Evolutionary conservation across 2,797 vertebrate genomes (phyloP).

Genomic region (Glossophaga mutica): DNA sequence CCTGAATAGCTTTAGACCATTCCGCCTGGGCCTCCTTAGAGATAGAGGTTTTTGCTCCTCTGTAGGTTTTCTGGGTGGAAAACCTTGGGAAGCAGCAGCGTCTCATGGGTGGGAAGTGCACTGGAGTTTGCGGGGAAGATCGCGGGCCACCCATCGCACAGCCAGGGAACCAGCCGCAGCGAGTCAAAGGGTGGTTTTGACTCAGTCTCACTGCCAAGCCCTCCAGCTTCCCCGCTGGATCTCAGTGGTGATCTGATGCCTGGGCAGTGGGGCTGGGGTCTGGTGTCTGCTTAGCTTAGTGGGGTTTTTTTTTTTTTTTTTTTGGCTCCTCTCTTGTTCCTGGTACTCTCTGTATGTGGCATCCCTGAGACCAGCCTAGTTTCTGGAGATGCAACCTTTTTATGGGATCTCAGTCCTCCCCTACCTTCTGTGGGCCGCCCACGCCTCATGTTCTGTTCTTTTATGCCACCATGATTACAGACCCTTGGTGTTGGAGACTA

Average conservation of each 20-base stretch:
- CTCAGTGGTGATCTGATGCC: neutral
- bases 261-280: neutral
- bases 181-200: neutral
- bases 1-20: neutral
- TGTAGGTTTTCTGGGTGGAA: neutral
- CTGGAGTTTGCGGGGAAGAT: neutral
- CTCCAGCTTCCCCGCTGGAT: neutral
- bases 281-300: neutral
- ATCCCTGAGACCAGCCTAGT: too few relatives aligned
- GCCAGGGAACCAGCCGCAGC: neutral
- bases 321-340: neutral
- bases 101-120: neutral
- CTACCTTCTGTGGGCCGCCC: too few relatives aligned
- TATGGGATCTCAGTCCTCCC: neutral
- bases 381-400: neutral
- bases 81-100: neutral
- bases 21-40: neutral
- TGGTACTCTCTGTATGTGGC: neutral
- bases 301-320: neutral
- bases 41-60: neutral
- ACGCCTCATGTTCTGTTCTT: neutral
- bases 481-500: neutral
- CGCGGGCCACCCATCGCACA: neutral
- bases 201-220: neutral
- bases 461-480: neutral